Conservation (phyloP, 1,140 invertebrate species). For the Phymastichus coffea region DNA sequence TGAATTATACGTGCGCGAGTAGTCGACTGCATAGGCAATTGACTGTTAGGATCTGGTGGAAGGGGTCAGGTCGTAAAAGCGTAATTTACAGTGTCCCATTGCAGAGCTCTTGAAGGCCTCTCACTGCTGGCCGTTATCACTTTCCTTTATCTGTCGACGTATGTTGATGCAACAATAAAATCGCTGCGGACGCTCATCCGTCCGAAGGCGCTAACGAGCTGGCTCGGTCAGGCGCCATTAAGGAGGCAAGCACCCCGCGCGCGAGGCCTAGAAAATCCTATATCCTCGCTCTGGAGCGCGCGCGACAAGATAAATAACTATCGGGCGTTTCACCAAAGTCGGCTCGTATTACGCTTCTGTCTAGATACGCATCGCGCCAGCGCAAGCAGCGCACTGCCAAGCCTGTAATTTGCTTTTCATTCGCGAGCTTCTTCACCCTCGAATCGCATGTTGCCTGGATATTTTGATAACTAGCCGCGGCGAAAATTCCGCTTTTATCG, state of each 20-base stretch:
- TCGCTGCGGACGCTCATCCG: slow-evolving; percentile 2
- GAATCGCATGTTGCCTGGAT: no score
- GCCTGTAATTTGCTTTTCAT: no score
- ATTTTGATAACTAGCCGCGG: no score
- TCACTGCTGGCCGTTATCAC: not conserved
- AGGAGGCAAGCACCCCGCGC: slow-evolving; percentile 10
- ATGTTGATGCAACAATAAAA: slow-evolving; percentile 25
- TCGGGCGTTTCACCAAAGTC: slow-evolving; percentile 25
- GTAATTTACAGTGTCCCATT: slow-evolving; percentile 11
- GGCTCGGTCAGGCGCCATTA: slow-evolving; percentile 21
- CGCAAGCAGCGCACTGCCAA: not conserved
- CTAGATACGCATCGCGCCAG: slow-evolving; percentile 24
- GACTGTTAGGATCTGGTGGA: no score
- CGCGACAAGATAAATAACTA: slow-evolving; percentile 23
- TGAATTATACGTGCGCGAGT: no score
- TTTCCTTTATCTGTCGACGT: slow-evolving; percentile 6
- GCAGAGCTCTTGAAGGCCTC: not conserved
- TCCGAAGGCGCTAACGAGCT: slow-evolving; percentile 25
- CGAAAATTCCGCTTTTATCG: no score
- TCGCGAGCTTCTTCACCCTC: no score
- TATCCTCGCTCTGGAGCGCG: no score
- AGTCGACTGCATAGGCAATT: no score
- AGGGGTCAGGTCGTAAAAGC: not conserved
- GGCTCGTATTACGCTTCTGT: slow-evolving; percentile 23
- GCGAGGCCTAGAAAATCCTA: not conserved